Percentiles rank a stretch among this genome's conserved stretches.
phyloP scores from a whole-genome alignment of 64 coral and sea anemone genomes.

The Dendrophyllia cribrosa region DNA sequence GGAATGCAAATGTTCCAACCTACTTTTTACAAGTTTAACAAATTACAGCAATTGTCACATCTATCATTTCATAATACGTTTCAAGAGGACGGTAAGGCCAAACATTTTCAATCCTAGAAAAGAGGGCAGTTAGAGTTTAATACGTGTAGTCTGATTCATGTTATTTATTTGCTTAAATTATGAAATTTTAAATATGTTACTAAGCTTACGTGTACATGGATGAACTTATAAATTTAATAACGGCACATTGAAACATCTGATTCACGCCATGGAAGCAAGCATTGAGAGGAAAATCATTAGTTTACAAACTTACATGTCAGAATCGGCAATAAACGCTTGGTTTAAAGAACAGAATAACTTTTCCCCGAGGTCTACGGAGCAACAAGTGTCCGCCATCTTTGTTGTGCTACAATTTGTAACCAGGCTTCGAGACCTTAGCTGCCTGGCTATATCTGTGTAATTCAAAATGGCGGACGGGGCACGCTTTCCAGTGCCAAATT shows the following conservation, averaged over 20 bases:
- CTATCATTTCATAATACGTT: not conserved
- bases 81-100: not conserved
- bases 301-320: constrained; percentile 62
- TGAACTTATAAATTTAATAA: not conserved
- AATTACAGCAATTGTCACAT: no score
- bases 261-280: not conserved
- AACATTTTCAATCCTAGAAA: not conserved
- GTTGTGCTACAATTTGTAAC: constrained; percentile 37
- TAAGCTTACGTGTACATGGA: no score
- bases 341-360: constrained; percentile 56
- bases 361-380: constrained; percentile 41
- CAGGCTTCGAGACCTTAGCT: constrained; percentile 9
- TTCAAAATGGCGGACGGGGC: constrained; percentile 71
- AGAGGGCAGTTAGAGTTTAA: not conserved
- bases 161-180: not conserved
- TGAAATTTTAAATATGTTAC: constrained; percentile 11
- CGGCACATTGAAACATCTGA: not conserved
- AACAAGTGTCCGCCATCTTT: constrained; percentile 69
- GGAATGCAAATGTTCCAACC: no score
- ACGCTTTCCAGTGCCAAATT: constrained; percentile 27
- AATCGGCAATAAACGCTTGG: constrained; percentile 53
- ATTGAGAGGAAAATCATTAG: not conserved
- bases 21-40: no score
- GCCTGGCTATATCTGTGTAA: constrained; percentile 32
- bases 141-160: not conserved